A percentile compares a stretch with the other conserved stretches of the same genome.
These are phyloP conservation scores for Takifugu bimaculatus DNA, from an alignment of 2,113 vertebrate species.

Conservation along the genomic window DNA sequence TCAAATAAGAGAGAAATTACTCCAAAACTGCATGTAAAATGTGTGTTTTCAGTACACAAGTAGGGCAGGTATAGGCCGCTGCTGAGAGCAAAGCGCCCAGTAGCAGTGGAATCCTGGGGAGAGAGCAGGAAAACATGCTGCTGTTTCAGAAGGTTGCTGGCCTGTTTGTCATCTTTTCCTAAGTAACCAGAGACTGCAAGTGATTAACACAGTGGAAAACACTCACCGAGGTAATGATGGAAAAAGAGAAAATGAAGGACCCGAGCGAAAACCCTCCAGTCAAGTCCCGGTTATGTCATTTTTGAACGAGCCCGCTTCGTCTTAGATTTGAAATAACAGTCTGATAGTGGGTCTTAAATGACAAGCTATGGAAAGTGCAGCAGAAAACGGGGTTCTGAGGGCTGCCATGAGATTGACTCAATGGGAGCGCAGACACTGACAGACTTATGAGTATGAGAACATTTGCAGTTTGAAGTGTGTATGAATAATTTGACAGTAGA, in stretches of 20 bases:
- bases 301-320: slow-evolving; percentile 14
- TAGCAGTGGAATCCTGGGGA: slow-evolving; percentile 61
- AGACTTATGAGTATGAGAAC: too few relatives aligned
- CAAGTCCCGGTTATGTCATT: slow-evolving; percentile 45
- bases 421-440: too few relatives aligned
- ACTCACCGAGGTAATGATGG: slow-evolving; percentile 63
- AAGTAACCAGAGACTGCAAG: slow-evolving; percentile 62
- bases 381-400: too few relatives aligned
- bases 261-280: slow-evolving; percentile 55
- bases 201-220: slow-evolving; percentile 70
- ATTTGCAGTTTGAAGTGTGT: too few relatives aligned
- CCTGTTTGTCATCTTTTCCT: slow-evolving; percentile 72
- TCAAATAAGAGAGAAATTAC: too few relatives aligned
- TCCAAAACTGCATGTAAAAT: too few relatives aligned
- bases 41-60: too few relatives aligned
- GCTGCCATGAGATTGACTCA: too few relatives aligned
- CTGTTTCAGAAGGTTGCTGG: slow-evolving; percentile 55
- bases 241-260: slow-evolving; percentile 55
- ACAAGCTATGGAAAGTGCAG: too few relatives aligned
- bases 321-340: background rate
- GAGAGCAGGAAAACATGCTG: slow-evolving; percentile 66
- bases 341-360: background rate
- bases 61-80: slow-evolving; percentile 21
- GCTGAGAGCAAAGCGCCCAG: slow-evolving; percentile 28
- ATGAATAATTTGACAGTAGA: too few relatives aligned